Evolutionary conservation across 2,797 vertebrate species (phyloP), one percentile per base, ranked within the genome.

Genomic region (Eulemur mongoz): DNA sequence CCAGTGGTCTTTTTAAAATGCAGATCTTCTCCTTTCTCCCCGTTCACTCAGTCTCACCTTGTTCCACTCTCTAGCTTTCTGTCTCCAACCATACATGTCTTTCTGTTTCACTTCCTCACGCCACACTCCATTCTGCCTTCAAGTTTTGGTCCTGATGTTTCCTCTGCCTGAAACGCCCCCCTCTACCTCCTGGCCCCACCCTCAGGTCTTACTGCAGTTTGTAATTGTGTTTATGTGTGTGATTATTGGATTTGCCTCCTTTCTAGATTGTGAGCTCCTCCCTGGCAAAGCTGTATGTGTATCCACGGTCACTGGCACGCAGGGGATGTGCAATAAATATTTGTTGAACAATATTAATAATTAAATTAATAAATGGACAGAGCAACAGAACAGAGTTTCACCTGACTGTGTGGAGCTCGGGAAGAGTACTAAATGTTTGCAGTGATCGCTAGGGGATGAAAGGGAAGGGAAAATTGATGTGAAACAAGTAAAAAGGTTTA

Each of bases 31-130:
- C 73, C 25, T 13, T 15, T 15, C 38, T 35, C 40, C 83, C 32
- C 23, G 10, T 81, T 82, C 12, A 17, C 12, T 87, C 45, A 17
- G 38, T 48, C 61, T 84, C 57, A 50, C 73, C 73, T 94, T 59
- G 63, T 35, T 87, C 30, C 38, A 59, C 7, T 72, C 20, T 86
- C 65, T 54, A 81, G 63, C 73, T 93, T 94, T 96, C 78, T 27
- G 30, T 76, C 73, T 93, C 69, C 35, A 80, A 22, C 57, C 10
- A 8, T 1, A 32, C 1, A 25, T 40, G 32, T 38, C 65, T 94
- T 80, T 80, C 45, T 30, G 78, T 91, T 96, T 97, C 96, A 94
- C 88, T 97, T 97, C 87, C 92, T 92, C 92, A 76, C 90, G 83
- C 48, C 54, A 10, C 10, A 67, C 40, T 96, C 69, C 23, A 43